Percentiles rank a stretch among this genome's conserved stretches.
These are phyloP conservation scores for Cepaea nemoralis DNA, from an alignment of 1,140 invertebrate genomes.

Conservation along the genomic window DNA sequence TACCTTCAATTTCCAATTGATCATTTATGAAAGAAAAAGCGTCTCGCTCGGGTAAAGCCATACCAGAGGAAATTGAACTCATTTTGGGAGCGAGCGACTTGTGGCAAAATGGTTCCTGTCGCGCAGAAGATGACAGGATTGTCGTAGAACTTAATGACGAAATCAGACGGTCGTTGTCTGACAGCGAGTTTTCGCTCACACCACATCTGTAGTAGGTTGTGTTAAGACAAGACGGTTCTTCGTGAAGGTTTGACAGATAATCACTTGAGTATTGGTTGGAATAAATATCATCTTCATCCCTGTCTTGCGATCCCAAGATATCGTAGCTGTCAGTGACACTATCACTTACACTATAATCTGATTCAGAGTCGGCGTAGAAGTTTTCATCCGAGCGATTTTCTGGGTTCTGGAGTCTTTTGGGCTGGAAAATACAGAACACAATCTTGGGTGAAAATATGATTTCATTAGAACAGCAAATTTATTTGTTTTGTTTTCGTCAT, in stretches of 20 bases:
- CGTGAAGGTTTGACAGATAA: conserved; percentile 40
- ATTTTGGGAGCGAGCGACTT: not conserved
- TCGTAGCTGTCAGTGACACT: not conserved
- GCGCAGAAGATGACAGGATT: too few relatives aligned
- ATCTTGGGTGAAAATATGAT: too few relatives aligned
- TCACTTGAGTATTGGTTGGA: conserved; percentile 49
- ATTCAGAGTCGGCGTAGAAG: not conserved
- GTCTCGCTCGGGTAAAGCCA: too few relatives aligned
- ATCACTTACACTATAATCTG: not conserved
- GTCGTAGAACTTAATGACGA: too few relatives aligned
- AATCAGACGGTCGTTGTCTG: not conserved
- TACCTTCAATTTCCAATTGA: not conserved
- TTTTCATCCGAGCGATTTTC: not conserved
- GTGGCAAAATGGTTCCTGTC: too few relatives aligned
- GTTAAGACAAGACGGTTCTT: not conserved
- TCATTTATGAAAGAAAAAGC: too few relatives aligned
- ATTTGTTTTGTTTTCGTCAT: too few relatives aligned
- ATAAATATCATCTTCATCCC: not conserved
- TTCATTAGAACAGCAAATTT: too few relatives aligned
- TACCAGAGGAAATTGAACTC: too few relatives aligned
- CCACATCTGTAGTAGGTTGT: not conserved
- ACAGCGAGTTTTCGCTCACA: not conserved
- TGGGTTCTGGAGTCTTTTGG: conserved; percentile 14
- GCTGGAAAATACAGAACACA: conserved; percentile 10
- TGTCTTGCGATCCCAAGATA: not conserved